These are phyloP conservation scores for Trachelus troglodyta DNA, from an alignment of 2,888 invertebrate genomes.

Conservation along the genomic window DNA sequence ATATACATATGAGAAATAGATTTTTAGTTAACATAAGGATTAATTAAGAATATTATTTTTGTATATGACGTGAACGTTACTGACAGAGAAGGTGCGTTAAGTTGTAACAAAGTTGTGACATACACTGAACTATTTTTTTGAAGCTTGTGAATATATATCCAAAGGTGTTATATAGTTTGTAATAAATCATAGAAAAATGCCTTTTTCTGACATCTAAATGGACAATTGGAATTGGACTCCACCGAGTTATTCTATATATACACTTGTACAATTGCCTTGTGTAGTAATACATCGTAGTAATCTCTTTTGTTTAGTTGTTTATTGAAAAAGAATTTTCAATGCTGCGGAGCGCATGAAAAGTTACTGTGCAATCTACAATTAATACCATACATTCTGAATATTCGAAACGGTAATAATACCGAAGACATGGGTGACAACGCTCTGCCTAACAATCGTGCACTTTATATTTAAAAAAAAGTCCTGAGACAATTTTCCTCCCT, in stretches of 20 bases:
- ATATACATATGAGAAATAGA: not conserved
- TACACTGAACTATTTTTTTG: not conserved
- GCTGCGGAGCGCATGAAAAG: not conserved
- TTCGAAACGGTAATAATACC: not conserved
- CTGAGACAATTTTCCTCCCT: conserved; percentile 5
- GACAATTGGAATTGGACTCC: conserved; percentile 15
- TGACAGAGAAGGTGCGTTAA: not conserved
- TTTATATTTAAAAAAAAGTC: not conserved
- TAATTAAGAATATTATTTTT: not conserved
- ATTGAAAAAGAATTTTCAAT: conserved; percentile 5
- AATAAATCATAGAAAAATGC: conserved; percentile 13
- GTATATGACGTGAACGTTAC: not conserved
- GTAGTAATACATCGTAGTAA: conserved; percentile 44
- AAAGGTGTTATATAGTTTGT: not conserved
- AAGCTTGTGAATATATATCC: not conserved
- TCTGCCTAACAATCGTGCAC: not conserved
- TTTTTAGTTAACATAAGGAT: not conserved
- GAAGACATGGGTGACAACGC: not conserved
- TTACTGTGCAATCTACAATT: not conserved
- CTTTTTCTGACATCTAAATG: conserved; percentile 13
- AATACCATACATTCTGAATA: not conserved
- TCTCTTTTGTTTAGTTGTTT: conserved; percentile 20
- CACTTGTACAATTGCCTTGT: conserved; percentile 47
- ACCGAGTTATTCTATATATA: conserved; percentile 43
- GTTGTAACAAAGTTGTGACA: conserved; percentile 9